Evolutionary conservation across 2,113 vertebrate species (phyloP).

Genomic region (Leptobrachium ailaonicum): DNA sequence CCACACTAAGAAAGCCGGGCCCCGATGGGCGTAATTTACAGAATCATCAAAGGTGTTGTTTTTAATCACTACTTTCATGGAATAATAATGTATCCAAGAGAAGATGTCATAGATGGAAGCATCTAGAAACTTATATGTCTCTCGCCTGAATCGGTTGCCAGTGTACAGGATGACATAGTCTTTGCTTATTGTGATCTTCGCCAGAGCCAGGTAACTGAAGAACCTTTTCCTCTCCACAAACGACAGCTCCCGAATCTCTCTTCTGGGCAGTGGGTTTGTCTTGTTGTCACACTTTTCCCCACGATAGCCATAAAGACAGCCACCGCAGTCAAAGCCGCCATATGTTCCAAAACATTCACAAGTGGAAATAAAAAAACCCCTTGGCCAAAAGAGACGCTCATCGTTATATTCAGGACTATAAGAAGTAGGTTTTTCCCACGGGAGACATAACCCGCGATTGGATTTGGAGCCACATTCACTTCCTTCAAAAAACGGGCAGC

Average conservation of each 20-base stretch:
- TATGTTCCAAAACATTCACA: background rate
- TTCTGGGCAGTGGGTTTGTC: background rate
- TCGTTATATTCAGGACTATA: background rate
- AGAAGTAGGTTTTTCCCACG: background rate
- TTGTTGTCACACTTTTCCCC: constrained; percentile 21
- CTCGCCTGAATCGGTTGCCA: constrained; percentile 21
- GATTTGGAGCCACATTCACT: constrained; percentile 13
- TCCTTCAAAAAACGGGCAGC: constrained; percentile 20
- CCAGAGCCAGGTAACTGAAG: constrained; percentile 38
- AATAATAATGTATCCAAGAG: constrained; percentile 54
- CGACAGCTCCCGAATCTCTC: constrained; percentile 29
- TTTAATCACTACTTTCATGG: background rate
- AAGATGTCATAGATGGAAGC: constrained; percentile 48
- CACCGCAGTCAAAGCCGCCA: background rate
- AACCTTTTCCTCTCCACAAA: constrained; percentile 41
- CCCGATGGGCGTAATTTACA: constrained; percentile 48
- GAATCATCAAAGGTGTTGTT: background rate
- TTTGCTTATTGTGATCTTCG: constrained; percentile 45
- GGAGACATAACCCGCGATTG: background rate
- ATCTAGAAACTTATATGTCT: constrained; percentile 36
- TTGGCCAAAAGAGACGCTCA: constrained; percentile 27
- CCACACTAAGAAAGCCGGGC: constrained; percentile 53
- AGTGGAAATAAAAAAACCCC: background rate
- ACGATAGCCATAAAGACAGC: constrained; percentile 38
- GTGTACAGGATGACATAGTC: constrained; percentile 46